Conservation (phyloP, 1,140 invertebrate genomes). For the Drosophila sucinea region DNA sequence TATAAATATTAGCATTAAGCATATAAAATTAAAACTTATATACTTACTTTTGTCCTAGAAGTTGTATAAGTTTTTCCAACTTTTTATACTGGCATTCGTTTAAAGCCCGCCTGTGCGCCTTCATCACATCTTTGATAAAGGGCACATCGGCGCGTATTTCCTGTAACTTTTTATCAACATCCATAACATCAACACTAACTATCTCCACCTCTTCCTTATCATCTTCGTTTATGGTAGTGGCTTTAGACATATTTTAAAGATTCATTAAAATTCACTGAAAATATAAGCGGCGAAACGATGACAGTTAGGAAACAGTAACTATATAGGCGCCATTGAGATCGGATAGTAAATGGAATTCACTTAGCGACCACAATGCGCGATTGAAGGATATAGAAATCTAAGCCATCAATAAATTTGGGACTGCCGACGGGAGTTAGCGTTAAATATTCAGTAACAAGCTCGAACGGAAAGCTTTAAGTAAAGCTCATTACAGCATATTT, state of each 20-base stretch:
- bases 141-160: conserved; percentile 31
- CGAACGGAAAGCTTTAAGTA: neutral
- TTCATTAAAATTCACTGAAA: neutral
- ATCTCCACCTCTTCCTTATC: neutral
- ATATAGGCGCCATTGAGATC: too few relatives aligned
- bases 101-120: conserved; percentile 10
- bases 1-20: too few relatives aligned
- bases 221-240: conserved; percentile 29
- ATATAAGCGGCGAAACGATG: neutral
- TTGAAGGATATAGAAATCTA: neutral
- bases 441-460: neutral
- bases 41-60: conserved; percentile 54
- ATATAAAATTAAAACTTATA: too few relatives aligned
- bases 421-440: neutral
- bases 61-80: conserved; percentile 20
- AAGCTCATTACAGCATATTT: neutral
- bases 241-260: neutral
- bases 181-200: neutral
- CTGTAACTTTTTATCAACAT: conserved; percentile 1
- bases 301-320: too few relatives aligned
- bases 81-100: conserved; percentile 32
- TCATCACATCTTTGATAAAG: conserved; percentile 42
- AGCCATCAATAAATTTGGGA: neutral
- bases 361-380: too few relatives aligned
- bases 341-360: too few relatives aligned